Percentiles rank a stretch among this genome's conserved stretches.
Evolutionary conservation across 2,797 vertebrate genomes (phyloP).

Genomic region (Danionella dracula): DNA sequence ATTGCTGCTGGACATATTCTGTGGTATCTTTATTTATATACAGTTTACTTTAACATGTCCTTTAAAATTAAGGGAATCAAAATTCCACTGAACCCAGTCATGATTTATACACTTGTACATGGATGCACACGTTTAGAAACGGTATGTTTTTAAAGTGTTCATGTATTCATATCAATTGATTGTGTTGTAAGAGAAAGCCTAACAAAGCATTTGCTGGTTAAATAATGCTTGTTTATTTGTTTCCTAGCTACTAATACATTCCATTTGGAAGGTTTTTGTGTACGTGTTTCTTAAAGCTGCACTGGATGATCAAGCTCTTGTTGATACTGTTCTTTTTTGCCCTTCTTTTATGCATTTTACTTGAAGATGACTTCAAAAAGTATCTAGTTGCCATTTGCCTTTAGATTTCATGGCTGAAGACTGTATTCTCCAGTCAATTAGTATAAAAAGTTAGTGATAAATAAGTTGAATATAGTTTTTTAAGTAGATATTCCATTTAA

Average conservation of each 20-base stretch:
- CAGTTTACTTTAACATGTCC: constrained; percentile 73
- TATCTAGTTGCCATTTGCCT: too few relatives aligned
- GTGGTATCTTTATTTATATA: constrained; percentile 64
- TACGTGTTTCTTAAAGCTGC: too few relatives aligned
- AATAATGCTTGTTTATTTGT: too few relatives aligned
- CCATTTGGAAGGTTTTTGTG: background rate
- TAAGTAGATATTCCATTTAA: too few relatives aligned
- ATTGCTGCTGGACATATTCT: constrained; percentile 65
- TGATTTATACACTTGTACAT: constrained; percentile 14
- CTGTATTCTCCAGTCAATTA: too few relatives aligned
- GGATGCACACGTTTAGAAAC: constrained; percentile 12
- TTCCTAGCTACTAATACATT: background rate
- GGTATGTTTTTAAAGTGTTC: background rate
- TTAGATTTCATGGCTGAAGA: too few relatives aligned
- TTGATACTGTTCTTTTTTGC: too few relatives aligned
- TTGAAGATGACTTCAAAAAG: too few relatives aligned
- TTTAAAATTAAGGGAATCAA: constrained; percentile 70
- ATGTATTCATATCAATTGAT: background rate
- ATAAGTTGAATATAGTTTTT: too few relatives aligned
- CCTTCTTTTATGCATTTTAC: too few relatives aligned
- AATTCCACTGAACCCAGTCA: constrained; percentile 53
- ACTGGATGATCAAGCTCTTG: too few relatives aligned
- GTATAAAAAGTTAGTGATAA: too few relatives aligned
- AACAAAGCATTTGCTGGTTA: background rate
- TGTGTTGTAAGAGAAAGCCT: background rate